A percentile compares a stretch with the other conserved stretches of the same genome.
These are phyloP conservation scores for Cylloceria caligata DNA, from an alignment of 2,888 invertebrate species.

Conservation along the genomic window DNA sequence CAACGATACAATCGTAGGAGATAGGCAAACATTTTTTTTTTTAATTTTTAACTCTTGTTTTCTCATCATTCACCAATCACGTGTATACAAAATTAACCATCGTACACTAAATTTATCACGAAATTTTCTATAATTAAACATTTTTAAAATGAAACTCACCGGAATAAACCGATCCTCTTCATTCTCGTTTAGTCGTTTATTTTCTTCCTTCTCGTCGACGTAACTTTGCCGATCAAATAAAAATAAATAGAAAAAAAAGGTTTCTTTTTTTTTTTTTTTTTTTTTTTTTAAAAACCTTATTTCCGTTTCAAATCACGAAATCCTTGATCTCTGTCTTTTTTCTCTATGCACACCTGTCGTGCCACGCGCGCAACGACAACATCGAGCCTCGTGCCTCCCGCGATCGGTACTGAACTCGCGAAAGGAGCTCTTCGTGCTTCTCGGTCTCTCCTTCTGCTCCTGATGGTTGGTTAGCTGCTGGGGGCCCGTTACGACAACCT, in stretches of 20 bases:
- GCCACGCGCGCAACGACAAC: constrained; percentile 72
- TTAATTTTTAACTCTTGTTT: constrained; percentile 41
- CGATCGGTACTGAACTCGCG: constrained; percentile 74
- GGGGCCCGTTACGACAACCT: constrained; percentile 62
- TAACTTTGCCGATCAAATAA: constrained; percentile 29
- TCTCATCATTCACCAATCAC: constrained; percentile 20
- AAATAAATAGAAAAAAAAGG: constrained; percentile 15
- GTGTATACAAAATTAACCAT: neutral
- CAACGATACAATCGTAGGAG: no score
- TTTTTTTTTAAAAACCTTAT: no score
- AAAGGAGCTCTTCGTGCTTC: constrained; percentile 58
- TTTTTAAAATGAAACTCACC: constrained; percentile 73
- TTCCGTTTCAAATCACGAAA: constrained; percentile 48
- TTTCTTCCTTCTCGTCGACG: constrained; percentile 39
- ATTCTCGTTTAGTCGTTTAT: constrained; percentile 72
- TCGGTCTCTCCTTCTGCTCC: constrained; percentile 62
- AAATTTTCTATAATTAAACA: no score
- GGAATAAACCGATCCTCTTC: constrained; percentile 74
- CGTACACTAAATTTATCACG: neutral
- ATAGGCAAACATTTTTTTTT: no score
- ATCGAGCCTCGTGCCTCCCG: constrained; percentile 74
- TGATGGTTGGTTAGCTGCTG: constrained; percentile 60
- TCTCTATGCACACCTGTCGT: constrained; percentile 72
- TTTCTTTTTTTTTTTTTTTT: constrained; percentile 6
- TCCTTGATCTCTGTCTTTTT: constrained; percentile 23